These are phyloP conservation scores for Ibidorhyncha struthersii DNA, from an alignment of 2,113 vertebrate genomes.

Conservation along the genomic window DNA sequence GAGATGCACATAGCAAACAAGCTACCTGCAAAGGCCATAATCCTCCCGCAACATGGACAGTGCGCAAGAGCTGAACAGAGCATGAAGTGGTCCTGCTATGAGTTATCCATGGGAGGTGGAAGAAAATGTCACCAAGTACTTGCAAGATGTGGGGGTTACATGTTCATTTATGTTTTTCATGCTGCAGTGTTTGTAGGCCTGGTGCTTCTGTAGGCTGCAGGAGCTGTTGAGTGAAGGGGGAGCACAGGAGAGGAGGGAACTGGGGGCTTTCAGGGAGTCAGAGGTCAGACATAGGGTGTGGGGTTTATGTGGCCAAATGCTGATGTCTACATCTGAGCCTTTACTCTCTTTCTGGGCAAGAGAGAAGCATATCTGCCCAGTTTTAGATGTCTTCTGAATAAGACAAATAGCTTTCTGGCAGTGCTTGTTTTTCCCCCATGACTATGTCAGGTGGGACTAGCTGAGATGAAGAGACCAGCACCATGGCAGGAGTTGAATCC, in stretches of 20 bases:
- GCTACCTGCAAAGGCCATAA: not conserved
- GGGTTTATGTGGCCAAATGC: not conserved
- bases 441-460: too few relatives aligned
- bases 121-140: not conserved
- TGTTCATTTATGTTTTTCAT: not conserved
- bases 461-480: not conserved
- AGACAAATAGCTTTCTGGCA: not conserved
- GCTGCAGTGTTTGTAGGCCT: not conserved
- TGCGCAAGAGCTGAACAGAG: not conserved
- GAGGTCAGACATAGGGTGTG: not conserved
- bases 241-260: not conserved
- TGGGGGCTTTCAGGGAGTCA: not conserved
- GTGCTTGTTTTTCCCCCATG: not conserved
- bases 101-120: not conserved
- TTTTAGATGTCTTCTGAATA: not conserved
- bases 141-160: not conserved
- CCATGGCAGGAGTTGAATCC: not conserved
- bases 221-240: not conserved
- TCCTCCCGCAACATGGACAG: not conserved
- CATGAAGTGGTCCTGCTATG: not conserved
- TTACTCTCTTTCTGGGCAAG: not conserved
- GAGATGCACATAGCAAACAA: accelerated
- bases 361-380: not conserved
- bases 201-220: not conserved
- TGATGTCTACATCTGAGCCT: not conserved